Base-by-base conservation (phyloP, 2,888 invertebrate species). In the Zaprionus obscuricornis region DNA sequence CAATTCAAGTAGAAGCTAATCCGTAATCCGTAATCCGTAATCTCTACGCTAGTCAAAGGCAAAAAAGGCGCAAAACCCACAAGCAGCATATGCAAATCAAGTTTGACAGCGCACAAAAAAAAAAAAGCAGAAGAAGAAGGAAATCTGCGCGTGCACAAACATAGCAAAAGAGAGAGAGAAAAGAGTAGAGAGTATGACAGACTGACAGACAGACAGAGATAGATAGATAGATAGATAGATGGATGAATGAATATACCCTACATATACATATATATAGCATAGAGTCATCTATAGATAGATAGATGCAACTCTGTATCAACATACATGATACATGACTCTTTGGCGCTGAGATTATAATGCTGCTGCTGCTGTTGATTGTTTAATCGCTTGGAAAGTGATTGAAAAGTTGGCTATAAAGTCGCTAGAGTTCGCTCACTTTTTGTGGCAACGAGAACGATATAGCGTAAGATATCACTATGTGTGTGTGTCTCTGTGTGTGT, bases 361-460 rank as follows among this genome's bases (percentile, higher is more conserved):
- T 71, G 81, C 63, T 77, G 74, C 81, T 74, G 74, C 70, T 71
- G 81, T 60, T 72, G 81, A 76, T 81, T 81, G 82, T 74, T 81
- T 81, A 81, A 81, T 81, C 81, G 82, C 78, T 81, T 77, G 81
- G 84, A 81, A 81, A 84, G 81, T 84, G 78, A 81, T 84, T 79
- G 78, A 78, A 78, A 78, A 75, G 75, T 78, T 75, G 77, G 70
- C 64, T 67, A 74, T 60, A 74, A n/a, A 74, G 74, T 62, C 77
- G 74, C 56, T 31, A 36, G 22, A 42, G 18, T 56, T 3, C 10
- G 2, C 46, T n/a, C n/a, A n/a, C n/a, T n/a, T n/a, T n/a, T n/a
- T n/a, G n/a, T n/a, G n/a, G n/a, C n/a, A n/a, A n/a, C n/a, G n/a
- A n/a, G n/a, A n/a, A 57, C 36, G 51, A 58, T 58, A 58, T 40